A percentile compares a stretch with the other conserved stretches of the same genome.
Evolutionary conservation across 2,888 invertebrate genomes (phyloP).

Genomic region (Rugalucina vietnamica): DNA sequence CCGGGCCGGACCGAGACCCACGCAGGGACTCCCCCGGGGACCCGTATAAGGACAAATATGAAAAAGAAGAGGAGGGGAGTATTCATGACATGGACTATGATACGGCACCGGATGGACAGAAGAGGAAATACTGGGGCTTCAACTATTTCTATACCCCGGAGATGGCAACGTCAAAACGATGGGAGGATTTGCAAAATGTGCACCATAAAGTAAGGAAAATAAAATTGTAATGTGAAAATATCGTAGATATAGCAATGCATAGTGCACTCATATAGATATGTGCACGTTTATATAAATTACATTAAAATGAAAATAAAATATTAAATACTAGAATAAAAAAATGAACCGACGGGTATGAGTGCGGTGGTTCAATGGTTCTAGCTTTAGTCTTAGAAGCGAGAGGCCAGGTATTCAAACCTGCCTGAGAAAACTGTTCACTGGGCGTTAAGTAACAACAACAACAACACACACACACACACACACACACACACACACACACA

Average conservation of each 20-base stretch:
- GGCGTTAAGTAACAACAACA: too few relatives aligned
- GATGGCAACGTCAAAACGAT: slow-evolving; percentile 43
- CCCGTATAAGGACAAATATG: not conserved
- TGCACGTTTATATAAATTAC: too few relatives aligned
- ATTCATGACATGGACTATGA: not conserved
- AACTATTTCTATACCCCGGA: slow-evolving; percentile 48
- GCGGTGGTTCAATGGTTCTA: too few relatives aligned
- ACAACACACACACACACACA: not conserved
- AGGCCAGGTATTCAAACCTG: too few relatives aligned
- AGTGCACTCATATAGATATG: too few relatives aligned
- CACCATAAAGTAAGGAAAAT: not conserved
- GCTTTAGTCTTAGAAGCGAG: too few relatives aligned
- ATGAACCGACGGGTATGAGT: too few relatives aligned
- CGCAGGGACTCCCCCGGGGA: not conserved
- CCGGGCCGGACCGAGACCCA: not conserved
- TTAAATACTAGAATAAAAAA: too few relatives aligned
- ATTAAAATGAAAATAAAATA: too few relatives aligned
- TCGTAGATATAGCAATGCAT: too few relatives aligned
- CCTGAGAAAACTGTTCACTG: too few relatives aligned
- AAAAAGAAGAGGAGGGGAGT: slow-evolving; percentile 44
- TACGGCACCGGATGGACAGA: slow-evolving; percentile 19
- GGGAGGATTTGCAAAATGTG: slow-evolving; percentile 36
- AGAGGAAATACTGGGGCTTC: slow-evolving; percentile 42
- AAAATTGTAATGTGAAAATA: too few relatives aligned
- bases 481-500: not conserved